A percentile compares a stretch with the other conserved stretches of the same genome.
Evolutionary conservation across 1,140 invertebrate species (phyloP).

Genomic region (Heliothis virescens): DNA sequence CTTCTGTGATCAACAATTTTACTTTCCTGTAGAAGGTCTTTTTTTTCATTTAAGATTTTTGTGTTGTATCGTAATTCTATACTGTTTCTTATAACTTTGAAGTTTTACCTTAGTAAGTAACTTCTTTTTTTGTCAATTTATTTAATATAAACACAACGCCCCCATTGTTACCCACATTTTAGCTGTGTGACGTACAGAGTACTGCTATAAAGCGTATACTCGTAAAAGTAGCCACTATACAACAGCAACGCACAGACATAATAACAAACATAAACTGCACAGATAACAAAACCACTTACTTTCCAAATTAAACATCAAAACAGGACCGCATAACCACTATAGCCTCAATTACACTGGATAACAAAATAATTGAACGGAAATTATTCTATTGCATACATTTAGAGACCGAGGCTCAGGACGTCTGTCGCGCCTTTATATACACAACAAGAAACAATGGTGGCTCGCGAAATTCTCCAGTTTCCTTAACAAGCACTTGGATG

Average conservation of each 20-base stretch:
- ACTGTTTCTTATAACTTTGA: too few relatives aligned
- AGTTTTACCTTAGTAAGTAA: too few relatives aligned
- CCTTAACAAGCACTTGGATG: slow-evolving; percentile 81
- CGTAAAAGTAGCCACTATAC: background rate
- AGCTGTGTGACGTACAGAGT: too few relatives aligned
- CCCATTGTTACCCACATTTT: too few relatives aligned
- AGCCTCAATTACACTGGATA: slow-evolving; percentile 44
- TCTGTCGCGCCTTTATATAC: slow-evolving; percentile 57
- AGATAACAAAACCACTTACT: slow-evolving; percentile 1
- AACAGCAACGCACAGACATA: background rate
- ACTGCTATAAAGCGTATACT: too few relatives aligned
- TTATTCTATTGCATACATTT: slow-evolving; percentile 48
- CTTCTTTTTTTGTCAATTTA: too few relatives aligned
- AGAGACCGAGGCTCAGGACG: slow-evolving; percentile 30
- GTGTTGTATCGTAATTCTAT: too few relatives aligned
- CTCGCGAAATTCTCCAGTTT: slow-evolving; percentile 73
- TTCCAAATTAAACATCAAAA: slow-evolving; percentile 28
- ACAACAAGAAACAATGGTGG: slow-evolving; percentile 75
- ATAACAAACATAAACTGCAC: background rate
- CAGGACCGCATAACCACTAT: slow-evolving; percentile 11
- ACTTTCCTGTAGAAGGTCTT: too few relatives aligned
- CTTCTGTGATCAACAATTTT: too few relatives aligned
- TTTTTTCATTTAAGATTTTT: too few relatives aligned
- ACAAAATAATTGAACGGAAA: slow-evolving; percentile 48
- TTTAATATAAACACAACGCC: too few relatives aligned